phyloP scores from a whole-genome alignment of 2,888 invertebrate genomes.

The Coelopa pilipes region DNA sequence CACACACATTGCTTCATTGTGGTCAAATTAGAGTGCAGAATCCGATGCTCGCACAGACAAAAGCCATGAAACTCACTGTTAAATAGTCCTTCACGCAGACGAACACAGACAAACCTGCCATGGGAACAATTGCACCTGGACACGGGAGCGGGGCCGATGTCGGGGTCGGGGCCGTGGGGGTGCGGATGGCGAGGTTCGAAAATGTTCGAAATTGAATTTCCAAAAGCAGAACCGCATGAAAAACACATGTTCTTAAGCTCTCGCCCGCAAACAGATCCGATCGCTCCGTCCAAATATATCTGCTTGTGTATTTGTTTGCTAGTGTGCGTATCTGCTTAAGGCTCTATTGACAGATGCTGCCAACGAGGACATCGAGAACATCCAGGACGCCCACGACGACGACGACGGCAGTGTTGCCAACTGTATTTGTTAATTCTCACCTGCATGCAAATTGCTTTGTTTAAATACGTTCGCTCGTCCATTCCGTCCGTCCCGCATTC shows the following conservation, averaged over 20 bases:
- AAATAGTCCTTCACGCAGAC: too few species aligned
- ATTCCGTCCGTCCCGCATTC: neutral
- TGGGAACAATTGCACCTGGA: too few species aligned
- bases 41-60: neutral
- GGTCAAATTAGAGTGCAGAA: neutral
- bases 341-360: neutral
- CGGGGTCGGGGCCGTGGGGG: too few species aligned
- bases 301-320: neutral
- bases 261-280: neutral
- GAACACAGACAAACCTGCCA: too few species aligned
- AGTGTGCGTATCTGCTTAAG: conserved; percentile 6
- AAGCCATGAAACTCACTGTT: neutral
- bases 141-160: too few species aligned
- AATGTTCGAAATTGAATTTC: neutral
- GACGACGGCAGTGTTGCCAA: conserved; percentile 6
- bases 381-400: neutral
- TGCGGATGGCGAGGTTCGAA: neutral
- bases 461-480: neutral
- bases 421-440: conserved; percentile 25
- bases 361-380: conserved; percentile 1
- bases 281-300: too few species aligned
- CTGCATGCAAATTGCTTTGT: conserved; percentile 29
- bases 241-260: neutral
- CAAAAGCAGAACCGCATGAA: neutral
- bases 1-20: neutral